Evolutionary conservation across 2,888 invertebrate species (phyloP).

Genomic region (Stenotaenia linearis): DNA sequence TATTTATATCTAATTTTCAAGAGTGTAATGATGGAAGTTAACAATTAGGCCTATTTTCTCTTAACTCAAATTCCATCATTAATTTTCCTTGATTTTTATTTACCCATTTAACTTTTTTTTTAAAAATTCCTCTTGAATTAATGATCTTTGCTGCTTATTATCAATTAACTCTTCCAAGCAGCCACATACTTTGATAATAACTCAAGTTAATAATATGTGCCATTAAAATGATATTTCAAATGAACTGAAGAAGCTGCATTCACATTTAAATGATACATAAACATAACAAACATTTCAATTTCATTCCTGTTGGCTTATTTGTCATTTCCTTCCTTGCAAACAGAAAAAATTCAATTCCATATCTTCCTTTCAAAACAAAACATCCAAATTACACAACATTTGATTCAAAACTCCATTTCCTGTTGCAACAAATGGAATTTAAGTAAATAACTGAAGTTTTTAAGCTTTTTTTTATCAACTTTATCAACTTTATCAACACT

Average conservation of each 20-base stretch:
- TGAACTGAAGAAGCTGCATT: not conserved
- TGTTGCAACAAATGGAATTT: not conserved
- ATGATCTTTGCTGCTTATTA: not conserved
- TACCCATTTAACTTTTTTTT: not conserved
- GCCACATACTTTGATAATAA: not conserved
- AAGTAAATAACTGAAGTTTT: too few relatives aligned
- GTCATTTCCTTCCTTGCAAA: not conserved
- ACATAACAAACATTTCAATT: not conserved
- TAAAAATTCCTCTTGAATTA: not conserved
- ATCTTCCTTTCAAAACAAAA: not conserved
- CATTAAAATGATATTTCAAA: not conserved
- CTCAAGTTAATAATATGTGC: not conserved
- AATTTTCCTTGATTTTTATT: too few relatives aligned
- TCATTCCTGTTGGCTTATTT: not conserved
- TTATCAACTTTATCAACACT: too few relatives aligned
- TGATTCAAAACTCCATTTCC: not conserved
- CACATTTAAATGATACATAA: not conserved
- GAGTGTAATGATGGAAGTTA: not conserved
- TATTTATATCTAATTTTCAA: too few relatives aligned
- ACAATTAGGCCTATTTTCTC: not conserved
- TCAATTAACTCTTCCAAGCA: not conserved
- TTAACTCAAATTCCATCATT: too few relatives aligned
- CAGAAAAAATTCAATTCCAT: not conserved
- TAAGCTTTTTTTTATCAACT: too few relatives aligned
- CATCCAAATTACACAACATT: not conserved